Evolutionary conservation across 2,888 invertebrate species (phyloP), one percentile per base, ranked within the genome.

Genomic region (Arrhopalites spinosus): DNA sequence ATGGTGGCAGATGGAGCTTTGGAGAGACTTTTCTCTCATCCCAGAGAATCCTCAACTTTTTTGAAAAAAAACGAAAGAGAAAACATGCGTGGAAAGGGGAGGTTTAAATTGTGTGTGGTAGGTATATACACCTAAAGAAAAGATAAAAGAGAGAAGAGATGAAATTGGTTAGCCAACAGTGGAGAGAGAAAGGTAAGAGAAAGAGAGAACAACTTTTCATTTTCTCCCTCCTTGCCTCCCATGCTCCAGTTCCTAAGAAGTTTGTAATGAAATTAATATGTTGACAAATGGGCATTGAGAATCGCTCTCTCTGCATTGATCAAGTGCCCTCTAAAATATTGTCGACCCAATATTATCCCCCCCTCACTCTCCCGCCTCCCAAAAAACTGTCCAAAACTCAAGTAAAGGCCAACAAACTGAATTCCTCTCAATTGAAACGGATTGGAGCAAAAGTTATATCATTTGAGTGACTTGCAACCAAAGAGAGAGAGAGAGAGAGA

Each of bases 201-300:
- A 59, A 25, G 25, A 59, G 3, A 59, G 27, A 27, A 59, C 15
- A 27, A 27, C 25, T 59, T 59, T 59, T 59, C 59, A 59, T 59
- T 25, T 59, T 59, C 23, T 23, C 59, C 15, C 59, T 25, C 13
- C 20, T 23, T 59, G 50, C 59, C 25, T 25, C 27, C 59, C 3
- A 2, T 7, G 25, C 36, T 50, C 50, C 59, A 5, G 25, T 25
- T 20, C 25, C 25, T 23, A 50, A 17, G 11, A 23, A 59, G 59
- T 25, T 59, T 50, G 11, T 20, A 53, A 53, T 59, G 59, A 59
- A 59, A 59, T 59, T 59, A 59, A 59, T 59, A 59, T 25, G 59
- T 25, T 3, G n/a, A n/a, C n/a, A n/a, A n/a, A n/a, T n/a, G n/a
- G 59, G 25, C 36, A 36, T 59, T 59, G 59, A 59, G 23, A 59